Base-by-base conservation (phyloP, 2,888 invertebrate genomes). In the Dolichomitus sp. region DNA sequence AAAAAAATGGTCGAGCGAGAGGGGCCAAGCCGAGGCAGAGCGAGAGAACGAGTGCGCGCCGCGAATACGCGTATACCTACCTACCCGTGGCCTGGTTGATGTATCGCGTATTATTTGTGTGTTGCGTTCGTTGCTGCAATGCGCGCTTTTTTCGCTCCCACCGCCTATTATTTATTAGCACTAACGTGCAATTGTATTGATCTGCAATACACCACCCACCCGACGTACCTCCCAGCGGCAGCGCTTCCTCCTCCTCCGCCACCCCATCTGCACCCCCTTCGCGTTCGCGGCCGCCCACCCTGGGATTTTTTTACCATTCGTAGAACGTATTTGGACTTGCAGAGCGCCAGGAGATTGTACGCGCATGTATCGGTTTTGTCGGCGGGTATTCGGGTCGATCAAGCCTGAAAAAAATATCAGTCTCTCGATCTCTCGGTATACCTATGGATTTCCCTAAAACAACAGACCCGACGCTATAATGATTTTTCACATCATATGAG, bases 101-200 rank as follows among this genome's bases (percentile, higher is more conserved):
- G 93, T 93, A 93, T 93, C 92, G 92, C 92, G 93, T 93, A 93
- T 93, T 93, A 93, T 93, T 93, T 92, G 93, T 93, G 93, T 92
- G 93, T 92, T 93, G 92, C 92, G 92, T 92, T 92, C 92, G 91
- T 90, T 93, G 93, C 93, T 93, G 93, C 93, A 93, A 91, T 92
- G 93, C 92, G 93, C 92, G 93, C 92, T 93, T 93, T 93, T 93
- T 93, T 92, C 91, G 92, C 92, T 91, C 91, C 93, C 92, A 91
- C 93, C 92, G 93, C 92, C 93, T 93, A 93, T 93, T 93, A 93
- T 93, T 93, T 93, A 93, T 93, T 93, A 93, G 93, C 93, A 93
- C 93, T 93, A 93, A 93, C 93, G 93, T 93, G 93, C 93, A 93
- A 93, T 93, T 93, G 93, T 93, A 93, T 93, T 93, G 93, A 93